Evolutionary conservation across 2,888 invertebrate genomes (phyloP), one percentile per base, ranked within the genome.

Genomic region (Argynnis bischoffii): DNA sequence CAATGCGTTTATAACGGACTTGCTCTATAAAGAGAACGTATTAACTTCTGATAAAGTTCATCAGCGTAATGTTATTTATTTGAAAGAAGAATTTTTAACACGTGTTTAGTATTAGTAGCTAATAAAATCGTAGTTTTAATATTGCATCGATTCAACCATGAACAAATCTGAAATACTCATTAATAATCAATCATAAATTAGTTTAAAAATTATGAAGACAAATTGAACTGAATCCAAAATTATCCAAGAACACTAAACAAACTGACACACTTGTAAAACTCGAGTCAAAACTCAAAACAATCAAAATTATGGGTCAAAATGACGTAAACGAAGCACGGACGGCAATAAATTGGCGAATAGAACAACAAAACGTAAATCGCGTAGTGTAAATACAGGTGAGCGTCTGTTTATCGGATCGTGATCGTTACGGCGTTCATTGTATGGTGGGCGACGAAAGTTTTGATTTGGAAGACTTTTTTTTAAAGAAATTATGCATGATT

Each of bases 361-460:
- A 66, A 69, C 70, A 70, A 71, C 68, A 68, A 59, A 18, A 67
- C 72, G 72, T 76, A 75, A 74, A 70, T 74, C 68, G 69, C 66
- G 70, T 70, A 66, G 70, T 74, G 74, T 77, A 82, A 82, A 81
- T 75, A 81, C 82, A 81, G 82, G 81, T 82, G 82, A 78, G 78
- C 76, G 76, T 76, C 76, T 80, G 81, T 81, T 81, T 80, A 80
- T 77, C 78, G 75, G 74, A 78, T 79, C 80, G 77, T 77, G 77
- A 76, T 73, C 75, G 79, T 77, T 74, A 77, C 79, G 72, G 78
- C 75, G 75, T 68, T 74, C 76, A 77, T 78, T 55, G 66, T 69
- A 67, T 67, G 64, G 65, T 65, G 65, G 64, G 51, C 59, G 18
- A 53, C 53, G n/a, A 6, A 46, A 57, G 66, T 66, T 71, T 54